These are phyloP conservation scores for Heterotis niloticus DNA, from an alignment of 2,113 vertebrate genomes.

Conservation along the genomic window DNA sequence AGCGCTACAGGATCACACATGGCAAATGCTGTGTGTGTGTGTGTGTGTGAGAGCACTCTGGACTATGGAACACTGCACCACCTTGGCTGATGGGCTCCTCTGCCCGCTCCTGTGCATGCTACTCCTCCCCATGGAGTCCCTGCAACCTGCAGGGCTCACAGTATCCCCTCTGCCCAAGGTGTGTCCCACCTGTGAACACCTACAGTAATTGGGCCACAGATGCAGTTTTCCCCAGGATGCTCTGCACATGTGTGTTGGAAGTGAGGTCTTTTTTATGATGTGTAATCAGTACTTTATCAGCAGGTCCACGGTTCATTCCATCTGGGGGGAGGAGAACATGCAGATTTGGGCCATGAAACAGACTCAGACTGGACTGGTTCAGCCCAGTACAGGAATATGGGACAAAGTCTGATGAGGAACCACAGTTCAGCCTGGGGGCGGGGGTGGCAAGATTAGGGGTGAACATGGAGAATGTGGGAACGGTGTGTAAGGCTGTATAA, in stretches of 20 bases:
- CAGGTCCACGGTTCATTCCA: not conserved
- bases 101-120: too few species aligned
- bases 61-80: too few species aligned
- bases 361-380: conserved; percentile 5
- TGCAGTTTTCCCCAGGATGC: not conserved
- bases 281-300: not conserved
- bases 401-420: not conserved
- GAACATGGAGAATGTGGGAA: not conserved
- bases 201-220: too few species aligned
- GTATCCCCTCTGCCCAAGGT: too few species aligned
- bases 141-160: too few species aligned
- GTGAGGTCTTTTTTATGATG: not conserved
- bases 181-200: too few species aligned
- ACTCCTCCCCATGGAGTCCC: too few species aligned
- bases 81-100: too few species aligned
- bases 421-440: not conserved
- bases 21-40: too few species aligned
- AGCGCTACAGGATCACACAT: too few species aligned
- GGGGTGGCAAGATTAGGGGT: not conserved
- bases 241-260: not conserved
- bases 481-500: not conserved
- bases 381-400: not conserved
- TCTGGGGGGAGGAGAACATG: not conserved
- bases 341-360: not conserved
- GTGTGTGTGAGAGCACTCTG: too few species aligned